Evolutionary conservation across 1,140 invertebrate genomes (phyloP).

Genomic region (Cydia amplana): DNA sequence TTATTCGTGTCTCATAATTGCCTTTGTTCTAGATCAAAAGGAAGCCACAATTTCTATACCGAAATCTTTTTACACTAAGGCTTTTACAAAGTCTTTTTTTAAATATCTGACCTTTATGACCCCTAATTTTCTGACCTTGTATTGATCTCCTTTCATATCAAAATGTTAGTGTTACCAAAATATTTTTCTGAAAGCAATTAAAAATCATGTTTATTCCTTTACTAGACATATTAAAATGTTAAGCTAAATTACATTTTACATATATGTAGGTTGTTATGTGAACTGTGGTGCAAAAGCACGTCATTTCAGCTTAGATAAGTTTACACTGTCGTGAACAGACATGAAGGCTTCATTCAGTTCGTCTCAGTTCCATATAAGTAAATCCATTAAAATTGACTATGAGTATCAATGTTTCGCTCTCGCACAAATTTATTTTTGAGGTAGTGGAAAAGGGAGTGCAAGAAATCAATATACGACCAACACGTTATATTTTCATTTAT

Average conservation of each 20-base stretch:
- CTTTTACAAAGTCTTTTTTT: no score
- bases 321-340: neutral
- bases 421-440: neutral
- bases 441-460: neutral
- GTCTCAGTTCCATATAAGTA: neutral
- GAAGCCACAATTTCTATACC: no score
- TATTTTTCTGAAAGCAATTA: no score
- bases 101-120: no score
- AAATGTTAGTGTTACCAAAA: no score
- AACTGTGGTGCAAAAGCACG: constrained; percentile 1
- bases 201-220: no score
- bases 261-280: neutral
- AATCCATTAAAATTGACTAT: neutral
- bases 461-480: neutral
- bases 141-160: no score
- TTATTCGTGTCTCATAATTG: no score
- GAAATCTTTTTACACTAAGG: no score
- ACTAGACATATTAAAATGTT: neutral
- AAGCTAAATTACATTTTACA: neutral
- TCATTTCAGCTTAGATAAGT: constrained; percentile 2
- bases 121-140: no score
- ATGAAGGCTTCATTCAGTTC: neutral
- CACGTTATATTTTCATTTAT: neutral
- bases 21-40: no score
- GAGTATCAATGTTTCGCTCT: neutral